Conservation (phyloP, 2,888 invertebrate genomes). For the Himalopsyche anomala region DNA sequence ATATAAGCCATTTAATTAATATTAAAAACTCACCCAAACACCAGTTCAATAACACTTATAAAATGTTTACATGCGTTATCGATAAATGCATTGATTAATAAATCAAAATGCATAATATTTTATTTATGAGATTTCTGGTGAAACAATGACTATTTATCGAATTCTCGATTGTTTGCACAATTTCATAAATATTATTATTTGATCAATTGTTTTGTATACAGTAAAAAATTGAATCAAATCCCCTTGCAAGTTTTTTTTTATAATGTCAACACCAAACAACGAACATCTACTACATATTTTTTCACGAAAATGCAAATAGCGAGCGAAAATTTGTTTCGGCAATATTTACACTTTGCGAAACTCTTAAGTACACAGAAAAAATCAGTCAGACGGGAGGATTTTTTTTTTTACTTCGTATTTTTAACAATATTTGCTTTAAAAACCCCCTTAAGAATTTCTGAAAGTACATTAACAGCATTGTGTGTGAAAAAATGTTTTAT, state of each 20-base stretch:
- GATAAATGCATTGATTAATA: too few species aligned
- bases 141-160: too few species aligned
- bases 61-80: too few species aligned
- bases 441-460: not conserved
- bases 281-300: not conserved
- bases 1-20: too few species aligned
- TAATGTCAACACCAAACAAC: not conserved
- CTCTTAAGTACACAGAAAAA: conserved; percentile 2
- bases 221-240: not conserved
- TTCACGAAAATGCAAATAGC: conserved; percentile 20
- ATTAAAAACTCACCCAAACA: too few species aligned
- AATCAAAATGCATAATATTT: too few species aligned
- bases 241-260: not conserved
- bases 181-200: not conserved
- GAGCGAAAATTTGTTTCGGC: conserved; percentile 20
- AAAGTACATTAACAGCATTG: too few species aligned
- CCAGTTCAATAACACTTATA: too few species aligned
- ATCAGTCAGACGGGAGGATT: not conserved
- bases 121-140: too few species aligned
- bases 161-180: not conserved
- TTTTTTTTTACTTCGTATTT: not conserved
- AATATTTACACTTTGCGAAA: conserved; percentile 9
- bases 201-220: not conserved
- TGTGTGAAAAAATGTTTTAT: too few species aligned
- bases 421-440: not conserved